These are phyloP conservation scores for Thamnophis sirtalis DNA, from an alignment of 2,113 vertebrate genomes.

Conservation along the genomic window DNA sequence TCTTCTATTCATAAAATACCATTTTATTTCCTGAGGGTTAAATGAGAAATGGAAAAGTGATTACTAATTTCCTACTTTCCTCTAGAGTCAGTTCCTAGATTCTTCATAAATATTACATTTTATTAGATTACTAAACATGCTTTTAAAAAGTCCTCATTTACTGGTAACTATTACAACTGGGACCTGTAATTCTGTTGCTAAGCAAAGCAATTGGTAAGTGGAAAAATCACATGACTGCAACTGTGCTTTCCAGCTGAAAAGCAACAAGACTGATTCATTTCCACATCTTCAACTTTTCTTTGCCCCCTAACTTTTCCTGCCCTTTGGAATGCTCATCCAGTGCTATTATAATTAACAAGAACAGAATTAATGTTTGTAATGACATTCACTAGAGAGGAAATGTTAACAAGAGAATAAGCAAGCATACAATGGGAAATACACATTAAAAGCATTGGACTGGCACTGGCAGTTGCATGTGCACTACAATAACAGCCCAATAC, in stretches of 20 bases:
- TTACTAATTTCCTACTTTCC: background rate
- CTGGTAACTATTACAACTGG: background rate
- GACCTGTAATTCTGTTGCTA: background rate
- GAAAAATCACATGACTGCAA: background rate
- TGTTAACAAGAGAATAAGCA: too few relatives aligned
- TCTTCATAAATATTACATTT: background rate
- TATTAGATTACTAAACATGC: background rate
- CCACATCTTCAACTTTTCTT: too few relatives aligned
- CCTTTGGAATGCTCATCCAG: too few relatives aligned
- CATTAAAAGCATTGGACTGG: too few relatives aligned
- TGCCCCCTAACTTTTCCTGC: too few relatives aligned
- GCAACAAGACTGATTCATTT: too few relatives aligned
- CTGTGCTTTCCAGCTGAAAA: background rate
- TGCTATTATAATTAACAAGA: too few relatives aligned
- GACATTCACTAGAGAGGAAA: too few relatives aligned
- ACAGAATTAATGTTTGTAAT: too few relatives aligned
- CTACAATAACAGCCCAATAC: too few relatives aligned
- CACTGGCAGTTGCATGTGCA: too few relatives aligned
- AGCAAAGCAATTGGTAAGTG: background rate
- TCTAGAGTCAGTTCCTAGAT: background rate
- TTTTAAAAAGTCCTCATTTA: background rate
- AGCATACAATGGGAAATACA: too few relatives aligned
- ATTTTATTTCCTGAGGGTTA: background rate
- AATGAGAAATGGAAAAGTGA: background rate
- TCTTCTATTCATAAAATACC: background rate